Base-by-base conservation (phyloP, 1,140 invertebrate genomes). In the Choristoneura fumiferana region DNA sequence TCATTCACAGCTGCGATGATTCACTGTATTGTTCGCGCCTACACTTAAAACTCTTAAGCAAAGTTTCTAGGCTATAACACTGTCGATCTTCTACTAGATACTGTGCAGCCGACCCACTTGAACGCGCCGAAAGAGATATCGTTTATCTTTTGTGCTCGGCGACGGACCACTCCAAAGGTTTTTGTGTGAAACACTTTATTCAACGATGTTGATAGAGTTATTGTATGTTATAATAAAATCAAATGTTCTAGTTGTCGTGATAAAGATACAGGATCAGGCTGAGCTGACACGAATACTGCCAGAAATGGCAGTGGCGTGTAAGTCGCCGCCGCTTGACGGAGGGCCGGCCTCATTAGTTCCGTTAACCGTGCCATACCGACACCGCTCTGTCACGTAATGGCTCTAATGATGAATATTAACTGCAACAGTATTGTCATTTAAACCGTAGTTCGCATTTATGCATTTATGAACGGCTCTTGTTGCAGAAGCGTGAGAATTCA, bases 1-100 rank as follows among this genome's bases (percentile, higher is more conserved):
- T 69, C 68, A 75, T 77, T 74, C 74, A 73, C 67, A 67, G 65
- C 62, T 71, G 64, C 45, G 58, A 73, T 79, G 78, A 81, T 78
- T 81, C 76, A 81, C 63, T 43, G 63, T 66, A 76, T 81, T 81
- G 73, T 78, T 69, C 62, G 54, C 65, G 54, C 67, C 63, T 60
- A 69, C 67, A 59, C 65, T 67, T 66, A 39, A 36, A 35, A 61
- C 63, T 64, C 63, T 66, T 49, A 49, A 49, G 43, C 22, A 45
- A 58, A 58, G 62, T 63, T 58, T 65, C 33, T 55, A 52, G 54
- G 56, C 65, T 65, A 63, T 75, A 58, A 35, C 53, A 12, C 14
- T 63, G 56, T 49, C 53, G 45, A 62, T 60, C 61, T 67, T 64
- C 60, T 73, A 56, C 65, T 58, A 38, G 43, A 56, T 36, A 52